Conservation (phyloP, 1,140 invertebrate genomes). For the Apis dorsata region DNA sequence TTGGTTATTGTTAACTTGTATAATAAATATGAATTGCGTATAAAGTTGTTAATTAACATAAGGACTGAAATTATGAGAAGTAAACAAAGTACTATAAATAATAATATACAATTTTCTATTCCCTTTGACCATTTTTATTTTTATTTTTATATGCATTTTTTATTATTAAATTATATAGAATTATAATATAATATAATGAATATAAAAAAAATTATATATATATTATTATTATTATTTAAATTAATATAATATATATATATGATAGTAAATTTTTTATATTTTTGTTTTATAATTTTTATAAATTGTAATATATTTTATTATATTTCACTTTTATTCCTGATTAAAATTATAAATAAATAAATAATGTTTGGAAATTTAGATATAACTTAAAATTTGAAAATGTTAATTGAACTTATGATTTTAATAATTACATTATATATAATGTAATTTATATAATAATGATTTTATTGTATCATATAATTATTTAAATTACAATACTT, state of each 20-base stretch:
- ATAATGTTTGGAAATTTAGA: no score
- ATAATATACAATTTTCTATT: constrained; percentile 3
- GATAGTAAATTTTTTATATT: constrained; percentile 4
- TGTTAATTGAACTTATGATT: no score
- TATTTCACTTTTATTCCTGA: background rate
- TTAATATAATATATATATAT: background rate
- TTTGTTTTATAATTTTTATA: constrained; percentile 4
- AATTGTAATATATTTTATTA: constrained; percentile 6
- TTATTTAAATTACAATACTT: no score
- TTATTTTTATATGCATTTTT: background rate
- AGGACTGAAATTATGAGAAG: constrained; percentile 1
- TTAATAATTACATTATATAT: no score
- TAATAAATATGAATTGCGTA: background rate
- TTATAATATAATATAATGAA: background rate
- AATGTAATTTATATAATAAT: no score
- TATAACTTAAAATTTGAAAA: no score
- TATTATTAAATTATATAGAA: background rate
- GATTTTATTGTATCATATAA: no score
- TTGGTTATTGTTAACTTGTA: constrained; percentile 44
- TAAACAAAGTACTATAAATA: background rate
- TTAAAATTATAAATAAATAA: no score
- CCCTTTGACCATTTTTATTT: background rate
- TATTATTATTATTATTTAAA: background rate
- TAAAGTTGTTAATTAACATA: constrained; percentile 27
- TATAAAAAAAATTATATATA: constrained; percentile 10